Evolutionary conservation across 92 coral and sea anemone genomes (phyloP), one percentile per base, ranked within the genome.

Genomic region (Siderastrea radians): DNA sequence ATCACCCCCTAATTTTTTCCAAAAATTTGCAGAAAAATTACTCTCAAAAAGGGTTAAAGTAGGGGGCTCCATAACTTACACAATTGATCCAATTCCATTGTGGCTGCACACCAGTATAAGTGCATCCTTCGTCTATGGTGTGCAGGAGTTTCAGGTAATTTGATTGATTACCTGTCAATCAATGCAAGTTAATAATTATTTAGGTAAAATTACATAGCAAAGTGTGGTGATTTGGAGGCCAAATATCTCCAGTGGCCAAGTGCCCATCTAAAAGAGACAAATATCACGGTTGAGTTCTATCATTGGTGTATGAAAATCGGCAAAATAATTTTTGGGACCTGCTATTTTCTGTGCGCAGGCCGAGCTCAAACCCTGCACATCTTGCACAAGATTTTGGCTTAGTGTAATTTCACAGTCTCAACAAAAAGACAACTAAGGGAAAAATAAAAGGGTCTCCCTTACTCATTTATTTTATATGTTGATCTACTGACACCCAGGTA

Each of bases 171-270:
- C 0, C 0, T 63, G 68, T 63, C 68, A 63, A 63, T 63, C 44
- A 63, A 16, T 63, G 3, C 43, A 63, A 63, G 68, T 63, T 63
- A 17, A 63, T 63, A 63, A 63, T 5, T 63, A 63, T 0, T n/a
- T n/a, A 63, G 15, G 68, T 17, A 15, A 64, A 64, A 64, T 64
- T 38, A 44, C 68, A 64, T 64, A 19, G 68, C 68, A 64, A 17
- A 64, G 7, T 64, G 17, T 15, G 44, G 68, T 64, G 68, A 64
- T 64, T 64, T 64, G 16, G 68, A 64, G 68, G 68, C 68, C 68
- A 64, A 64, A 64, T 64, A 64, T 64, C 68, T 64, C 2, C 68
- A 64, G 68, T 64, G 44, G 68, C 68, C 68, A 64, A 64, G 68
- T 64, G 43, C 68, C 8, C 44, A 38, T 44, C 68, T 11, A 61